Evolutionary conservation across 2,888 invertebrate species (phyloP).

Genomic region (Serrognathus titanus): DNA sequence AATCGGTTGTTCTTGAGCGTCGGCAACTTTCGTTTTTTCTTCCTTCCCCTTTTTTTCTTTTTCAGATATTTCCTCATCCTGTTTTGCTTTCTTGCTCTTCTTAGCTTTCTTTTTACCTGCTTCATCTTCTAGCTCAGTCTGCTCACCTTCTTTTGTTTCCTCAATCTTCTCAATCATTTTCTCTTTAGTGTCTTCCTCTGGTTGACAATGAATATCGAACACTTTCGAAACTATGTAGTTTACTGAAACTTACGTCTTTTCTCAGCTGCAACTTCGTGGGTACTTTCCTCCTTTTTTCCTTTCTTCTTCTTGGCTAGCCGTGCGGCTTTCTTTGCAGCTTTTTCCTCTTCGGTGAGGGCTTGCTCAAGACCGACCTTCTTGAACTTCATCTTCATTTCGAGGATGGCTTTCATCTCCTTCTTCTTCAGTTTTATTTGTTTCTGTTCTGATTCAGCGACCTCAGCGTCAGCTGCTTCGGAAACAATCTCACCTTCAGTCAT

Average conservation of each 20-base stretch:
- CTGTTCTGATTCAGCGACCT: background rate
- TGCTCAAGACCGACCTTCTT: conserved; percentile 19
- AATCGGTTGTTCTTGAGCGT: background rate
- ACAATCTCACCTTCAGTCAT: too few relatives aligned
- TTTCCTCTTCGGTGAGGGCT: conserved; percentile 18
- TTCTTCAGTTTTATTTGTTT: conserved; percentile 10
- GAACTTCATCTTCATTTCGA: conserved; percentile 18
- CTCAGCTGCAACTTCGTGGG: too few relatives aligned
- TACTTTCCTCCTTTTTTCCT: background rate
- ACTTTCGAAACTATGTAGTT: too few relatives aligned
- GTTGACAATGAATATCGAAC: too few relatives aligned
- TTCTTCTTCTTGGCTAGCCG: background rate
- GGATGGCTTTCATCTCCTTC: conserved; percentile 13
- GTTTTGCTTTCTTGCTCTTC: conserved; percentile 45
- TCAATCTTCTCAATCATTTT: conserved; percentile 3
- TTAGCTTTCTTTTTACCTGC: conserved; percentile 35
- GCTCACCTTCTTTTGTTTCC: conserved; percentile 30
- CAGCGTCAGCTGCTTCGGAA: background rate
- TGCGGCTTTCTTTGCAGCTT: conserved; percentile 17
- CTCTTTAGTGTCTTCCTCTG: background rate
- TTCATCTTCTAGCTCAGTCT: conserved; percentile 40
- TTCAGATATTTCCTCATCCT: conserved; percentile 43
- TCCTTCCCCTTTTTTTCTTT: conserved; percentile 50
- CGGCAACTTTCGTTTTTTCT: conserved; percentile 9
- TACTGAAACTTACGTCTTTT: too few relatives aligned